Evolutionary conservation across 2,113 vertebrate species (phyloP), one percentile per base, ranked within the genome.

Genomic region (Alligator sinensis): DNA sequence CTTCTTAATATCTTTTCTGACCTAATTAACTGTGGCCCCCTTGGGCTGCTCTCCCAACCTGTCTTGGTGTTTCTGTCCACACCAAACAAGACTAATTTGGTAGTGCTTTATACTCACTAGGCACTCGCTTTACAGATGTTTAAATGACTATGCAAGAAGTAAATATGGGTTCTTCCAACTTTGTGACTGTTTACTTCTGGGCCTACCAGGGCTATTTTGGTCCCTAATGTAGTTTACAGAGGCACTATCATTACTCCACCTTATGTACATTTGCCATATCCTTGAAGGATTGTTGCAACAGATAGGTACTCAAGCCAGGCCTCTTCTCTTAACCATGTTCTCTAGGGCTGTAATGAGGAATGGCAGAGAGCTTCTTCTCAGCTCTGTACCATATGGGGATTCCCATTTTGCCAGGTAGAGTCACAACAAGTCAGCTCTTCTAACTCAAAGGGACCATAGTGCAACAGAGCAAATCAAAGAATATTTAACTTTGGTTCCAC

Each of bases 181-280:
- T 92, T 66, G 2, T 60, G 21, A 10, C 66, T 55, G 57, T 77
- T 18, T 68, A 13, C 27, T 60, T 87, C 89, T 70, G 9, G 5
- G 87, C 57, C 57, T 8, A 30, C 75, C 70, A 12, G 7, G 2
- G 0, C 17, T 60, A 11, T 70, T 70, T 70, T 70, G 66, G 18
- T 19, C 9, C 66, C 18, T 11, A 12, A 11, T 70, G 21, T 34
- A 21, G 30, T 74, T 59, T 47, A 9, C 30, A 34, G 17, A n/a
- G 34, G 0, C 4, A 70, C 66, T 70, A 74, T 22, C 57, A 2
- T 77, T 70, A 61, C 1, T 34, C 25, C 18, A 1, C 1, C 1
- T 7, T 70, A 11, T 64, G 91, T 17, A 28, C 62, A 83, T 8
- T 22, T 85, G 30, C 9, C 80, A 15, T 3, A 1, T 54, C 68